Evolutionary conservation across 2,113 vertebrate species (phyloP).

Genomic region (Hirundichthys speculiger): DNA sequence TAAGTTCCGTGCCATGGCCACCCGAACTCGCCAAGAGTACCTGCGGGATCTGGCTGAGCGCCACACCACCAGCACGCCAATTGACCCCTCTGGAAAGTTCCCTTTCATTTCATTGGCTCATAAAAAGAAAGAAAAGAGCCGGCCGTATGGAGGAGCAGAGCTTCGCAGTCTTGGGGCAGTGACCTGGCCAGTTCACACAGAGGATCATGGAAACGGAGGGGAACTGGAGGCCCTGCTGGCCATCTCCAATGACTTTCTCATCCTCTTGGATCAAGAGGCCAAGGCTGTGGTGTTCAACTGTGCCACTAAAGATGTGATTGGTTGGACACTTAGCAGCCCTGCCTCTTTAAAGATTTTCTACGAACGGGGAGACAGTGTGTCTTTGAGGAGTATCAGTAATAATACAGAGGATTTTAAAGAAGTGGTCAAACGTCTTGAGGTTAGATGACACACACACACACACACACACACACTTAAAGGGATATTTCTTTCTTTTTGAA

Average conservation of each 20-base stretch:
- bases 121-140: constrained; percentile 96
- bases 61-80: constrained; percentile 96
- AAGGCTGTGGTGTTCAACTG: constrained; percentile 96
- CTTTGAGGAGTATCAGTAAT: constrained; percentile 89
- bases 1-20: constrained; percentile 98
- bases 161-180: constrained; percentile 91
- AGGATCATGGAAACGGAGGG: constrained; percentile 91
- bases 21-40: constrained; percentile 96
- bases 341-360: constrained; percentile 95
- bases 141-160: constrained; percentile 90
- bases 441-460: constrained; percentile 68
- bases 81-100: constrained; percentile 97
- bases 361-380: constrained; percentile 91
- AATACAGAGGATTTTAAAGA: constrained; percentile 96
- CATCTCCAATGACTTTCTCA: constrained; percentile 93
- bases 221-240: constrained; percentile 92
- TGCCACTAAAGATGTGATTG: constrained; percentile 93
- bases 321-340: constrained; percentile 92
- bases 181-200: constrained; percentile 89
- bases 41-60: constrained; percentile 96
- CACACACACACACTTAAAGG: not conserved
- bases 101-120: constrained; percentile 97
- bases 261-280: constrained; percentile 92
- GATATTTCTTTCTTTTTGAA: not conserved
- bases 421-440: constrained; percentile 95